Evolutionary conservation across 2,888 invertebrate species (phyloP).

Genomic region (Neocrepidodera transversa): DNA sequence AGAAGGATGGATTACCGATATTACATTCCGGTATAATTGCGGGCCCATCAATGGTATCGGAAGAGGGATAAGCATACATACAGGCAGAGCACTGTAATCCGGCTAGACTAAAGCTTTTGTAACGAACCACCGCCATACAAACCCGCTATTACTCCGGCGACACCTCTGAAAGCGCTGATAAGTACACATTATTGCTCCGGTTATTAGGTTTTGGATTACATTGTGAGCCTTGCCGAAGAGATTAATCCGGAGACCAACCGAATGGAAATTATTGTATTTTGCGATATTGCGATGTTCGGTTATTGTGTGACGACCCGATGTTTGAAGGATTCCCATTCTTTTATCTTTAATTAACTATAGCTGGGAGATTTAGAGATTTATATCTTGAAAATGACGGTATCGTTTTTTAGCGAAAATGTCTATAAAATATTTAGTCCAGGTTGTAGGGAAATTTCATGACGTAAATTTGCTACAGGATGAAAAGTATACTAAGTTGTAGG

Average conservation of each 20-base stretch:
- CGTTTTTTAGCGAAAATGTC: too few species aligned
- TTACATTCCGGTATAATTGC: constrained; percentile 58
- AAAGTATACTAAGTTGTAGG: too few species aligned
- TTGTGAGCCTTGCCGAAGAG: constrained; percentile 31
- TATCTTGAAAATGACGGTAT: too few species aligned
- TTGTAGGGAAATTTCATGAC: too few species aligned
- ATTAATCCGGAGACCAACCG: constrained; percentile 34
- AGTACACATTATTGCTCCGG: constrained; percentile 48
- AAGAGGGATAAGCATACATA: constrained; percentile 47
- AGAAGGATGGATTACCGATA: constrained; percentile 56
- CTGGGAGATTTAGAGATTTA: too few species aligned
- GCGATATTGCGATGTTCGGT: constrained; percentile 10
- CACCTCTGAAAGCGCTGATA: constrained; percentile 45
- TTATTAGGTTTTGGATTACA: constrained; percentile 45
- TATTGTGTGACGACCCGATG: background rate
- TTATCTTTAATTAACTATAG: background rate
- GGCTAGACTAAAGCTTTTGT: constrained; percentile 44
- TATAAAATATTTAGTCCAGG: too few species aligned
- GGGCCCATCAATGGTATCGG: constrained; percentile 53
- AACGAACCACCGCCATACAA: constrained; percentile 43
- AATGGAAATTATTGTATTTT: constrained; percentile 33
- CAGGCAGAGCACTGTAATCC: constrained; percentile 36
- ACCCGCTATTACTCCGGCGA: constrained; percentile 43
- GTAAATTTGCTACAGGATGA: too few species aligned
- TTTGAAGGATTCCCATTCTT: background rate